phyloP scores from a whole-genome alignment of 2,888 invertebrate genomes.

The Agriotes lineatus region DNA sequence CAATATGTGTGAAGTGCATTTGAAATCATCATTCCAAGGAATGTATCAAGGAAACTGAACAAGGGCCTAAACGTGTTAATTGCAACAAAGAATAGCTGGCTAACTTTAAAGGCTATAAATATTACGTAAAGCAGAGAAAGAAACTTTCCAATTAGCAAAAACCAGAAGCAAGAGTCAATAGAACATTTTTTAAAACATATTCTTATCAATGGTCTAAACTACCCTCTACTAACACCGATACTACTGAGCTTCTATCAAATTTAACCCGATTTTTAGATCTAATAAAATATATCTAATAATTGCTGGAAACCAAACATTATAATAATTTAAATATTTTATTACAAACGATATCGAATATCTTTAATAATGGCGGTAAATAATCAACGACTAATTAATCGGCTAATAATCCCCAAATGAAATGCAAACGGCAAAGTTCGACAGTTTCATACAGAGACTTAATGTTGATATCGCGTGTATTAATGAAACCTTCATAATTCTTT shows the following conservation, averaged over 20 bases:
- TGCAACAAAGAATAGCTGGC: not conserved
- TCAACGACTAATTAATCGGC: not conserved
- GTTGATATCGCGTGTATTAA: not conserved
- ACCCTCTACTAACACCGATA: not conserved
- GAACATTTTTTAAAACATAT: not conserved
- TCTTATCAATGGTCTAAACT: not conserved
- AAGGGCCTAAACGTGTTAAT: not conserved
- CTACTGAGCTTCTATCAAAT: not conserved
- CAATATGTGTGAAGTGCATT: not conserved
- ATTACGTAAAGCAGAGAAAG: not conserved
- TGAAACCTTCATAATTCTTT: no score
- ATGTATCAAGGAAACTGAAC: not conserved
- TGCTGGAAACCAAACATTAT: not conserved
- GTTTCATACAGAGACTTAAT: not conserved
- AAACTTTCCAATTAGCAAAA: no score
- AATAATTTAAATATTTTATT: not conserved
- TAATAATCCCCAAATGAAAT: not conserved
- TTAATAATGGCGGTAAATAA: not conserved
- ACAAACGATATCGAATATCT: not conserved
- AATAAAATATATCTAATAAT: not conserved
- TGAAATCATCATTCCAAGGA: not conserved
- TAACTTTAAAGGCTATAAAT: not conserved
- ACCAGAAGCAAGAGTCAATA: not conserved
- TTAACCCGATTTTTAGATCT: not conserved
- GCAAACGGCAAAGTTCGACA: not conserved